A percentile compares a stretch with the other conserved stretches of the same genome.
These are phyloP conservation scores for Ptilonorhynchus violaceus DNA, from an alignment of 2,113 vertebrate species.

Conservation along the genomic window DNA sequence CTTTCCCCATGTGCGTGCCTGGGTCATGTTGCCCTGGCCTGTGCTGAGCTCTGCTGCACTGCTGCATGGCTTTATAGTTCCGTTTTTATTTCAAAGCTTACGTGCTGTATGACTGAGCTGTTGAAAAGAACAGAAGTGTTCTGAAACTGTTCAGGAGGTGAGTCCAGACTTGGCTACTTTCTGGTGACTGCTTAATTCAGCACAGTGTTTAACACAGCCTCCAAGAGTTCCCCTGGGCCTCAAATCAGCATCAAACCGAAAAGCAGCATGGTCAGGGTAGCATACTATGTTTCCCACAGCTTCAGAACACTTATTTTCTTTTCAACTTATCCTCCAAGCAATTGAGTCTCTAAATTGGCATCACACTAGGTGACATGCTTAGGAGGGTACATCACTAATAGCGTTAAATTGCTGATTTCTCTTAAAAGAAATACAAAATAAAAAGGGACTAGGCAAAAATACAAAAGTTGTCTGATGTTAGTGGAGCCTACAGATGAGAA, in stretches of 20 bases:
- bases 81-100: background rate
- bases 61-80: background rate
- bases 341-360: slow-evolving; percentile 7
- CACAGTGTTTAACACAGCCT: background rate
- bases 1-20: background rate
- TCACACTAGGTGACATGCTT: background rate
- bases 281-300: background rate
- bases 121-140: background rate
- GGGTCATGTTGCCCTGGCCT: background rate
- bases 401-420: slow-evolving; percentile 2
- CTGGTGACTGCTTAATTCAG: background rate
- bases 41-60: background rate
- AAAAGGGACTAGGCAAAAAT: background rate
- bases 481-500: background rate
- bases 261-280: background rate
- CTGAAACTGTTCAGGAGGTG: background rate
- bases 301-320: slow-evolving; percentile 36
- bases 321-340: background rate
- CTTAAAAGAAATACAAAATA: background rate
- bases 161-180: background rate
- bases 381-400: background rate
- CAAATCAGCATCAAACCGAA: slow-evolving; percentile 14
- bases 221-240: background rate
- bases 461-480: background rate
- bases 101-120: background rate